phyloP scores from a whole-genome alignment of 2,797 vertebrate species.

The Ambastaia sidthimunki region DNA sequence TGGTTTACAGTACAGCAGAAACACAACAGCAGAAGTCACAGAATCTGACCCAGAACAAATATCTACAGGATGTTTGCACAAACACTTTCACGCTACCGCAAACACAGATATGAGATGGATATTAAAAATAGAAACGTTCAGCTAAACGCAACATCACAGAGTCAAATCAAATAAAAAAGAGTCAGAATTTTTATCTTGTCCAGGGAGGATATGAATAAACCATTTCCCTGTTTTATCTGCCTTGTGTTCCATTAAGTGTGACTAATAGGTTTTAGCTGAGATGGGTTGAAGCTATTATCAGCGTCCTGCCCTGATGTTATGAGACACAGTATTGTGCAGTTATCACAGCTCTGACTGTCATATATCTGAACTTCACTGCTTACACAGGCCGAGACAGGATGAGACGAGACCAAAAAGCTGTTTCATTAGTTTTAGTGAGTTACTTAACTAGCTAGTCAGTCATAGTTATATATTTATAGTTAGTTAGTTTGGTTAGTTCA shows the following conservation, averaged over 20 bases:
- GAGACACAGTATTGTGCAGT: slow-evolving; percentile 26
- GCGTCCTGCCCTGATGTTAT: slow-evolving; percentile 24
- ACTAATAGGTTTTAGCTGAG: slow-evolving; percentile 49
- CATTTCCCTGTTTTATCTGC: slow-evolving; percentile 17
- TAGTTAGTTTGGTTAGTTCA: not conserved
- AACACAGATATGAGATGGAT: slow-evolving; percentile 22
- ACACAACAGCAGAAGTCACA: slow-evolving; percentile 11
- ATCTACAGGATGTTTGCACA: slow-evolving; percentile 27
- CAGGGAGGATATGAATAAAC: slow-evolving; percentile 36
- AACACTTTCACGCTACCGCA: slow-evolving; percentile 22
- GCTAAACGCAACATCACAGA: slow-evolving; percentile 25
- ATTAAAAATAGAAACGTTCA: slow-evolving; percentile 29
- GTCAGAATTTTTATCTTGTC: slow-evolving; percentile 20
- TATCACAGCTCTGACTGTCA: slow-evolving; percentile 19
- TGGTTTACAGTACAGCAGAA: not conserved
- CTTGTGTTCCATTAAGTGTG: slow-evolving; percentile 48
- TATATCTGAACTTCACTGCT: slow-evolving; percentile 9
- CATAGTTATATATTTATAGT: too few species aligned
- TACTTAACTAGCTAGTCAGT: too few species aligned
- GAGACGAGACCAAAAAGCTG: not conserved
- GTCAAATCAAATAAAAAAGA: slow-evolving; percentile 37
- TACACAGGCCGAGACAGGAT: slow-evolving; percentile 21
- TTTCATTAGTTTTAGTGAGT: too few species aligned
- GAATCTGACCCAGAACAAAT: slow-evolving; percentile 36
- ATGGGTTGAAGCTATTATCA: slow-evolving; percentile 33